Base-by-base conservation (phyloP, 2,113 vertebrate species). In the Pituophis catenifer region DNA sequence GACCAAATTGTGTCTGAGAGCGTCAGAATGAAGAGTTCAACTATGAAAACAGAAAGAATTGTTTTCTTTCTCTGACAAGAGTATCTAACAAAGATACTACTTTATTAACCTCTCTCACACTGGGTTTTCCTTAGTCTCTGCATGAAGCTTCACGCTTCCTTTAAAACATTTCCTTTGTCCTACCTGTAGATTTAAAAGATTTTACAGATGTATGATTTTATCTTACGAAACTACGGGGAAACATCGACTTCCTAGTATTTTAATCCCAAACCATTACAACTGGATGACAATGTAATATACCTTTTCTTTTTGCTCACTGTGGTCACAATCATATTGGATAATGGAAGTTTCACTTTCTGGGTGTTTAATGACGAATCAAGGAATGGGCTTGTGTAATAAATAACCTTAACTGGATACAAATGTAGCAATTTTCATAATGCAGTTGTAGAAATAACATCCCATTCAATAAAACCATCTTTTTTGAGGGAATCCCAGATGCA, bases 101-200 rank as follows among this genome's bases (percentile, higher is more conserved):
- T 94, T 75, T 90, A 90, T 92, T 92, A 95, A 95, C 93, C 90
- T 94, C 86, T 95, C 96, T 93, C 92, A 54, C 62, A 26, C 75
- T 12, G 54, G 89, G 89, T 81, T 90, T 70, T 58, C 91, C 92
- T 95, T 93, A 44, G 93, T 91, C 93, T 89, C 38, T 59, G 88
- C 91, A 75, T 29, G 90, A 85, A 93, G 89, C 91, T 70, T 1
- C 13, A 92, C 95, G 26, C 59, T 81, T 81, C 54, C 93, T 95
- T 93, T 86, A 88, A 93, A 95, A 95, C 1, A 0, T 85, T 93
- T 89, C 91, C 91, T 93, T 91, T 87, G 9, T 81, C 24, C 70
- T 86, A 94, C 91, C 92, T 50, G 93, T n/a, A 81, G 95, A 70
- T 96, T 95, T 89, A 93, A 94, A 93, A 94, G 92, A 93, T 95